Conservation (phyloP, 2,888 invertebrate genomes). For the Sphaeridia pumilis region DNA sequence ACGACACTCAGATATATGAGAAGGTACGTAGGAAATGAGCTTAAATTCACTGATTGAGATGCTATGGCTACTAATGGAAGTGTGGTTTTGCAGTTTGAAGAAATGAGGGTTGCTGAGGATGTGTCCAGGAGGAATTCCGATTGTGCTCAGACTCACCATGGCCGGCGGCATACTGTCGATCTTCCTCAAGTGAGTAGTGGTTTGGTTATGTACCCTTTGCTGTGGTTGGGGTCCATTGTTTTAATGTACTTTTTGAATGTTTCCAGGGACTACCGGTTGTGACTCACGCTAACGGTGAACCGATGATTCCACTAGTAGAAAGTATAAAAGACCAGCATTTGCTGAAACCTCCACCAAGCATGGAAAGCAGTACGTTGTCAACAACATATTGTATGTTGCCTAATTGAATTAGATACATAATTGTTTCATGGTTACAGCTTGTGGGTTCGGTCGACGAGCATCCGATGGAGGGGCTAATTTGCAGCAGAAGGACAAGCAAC, state of each 20-base stretch:
- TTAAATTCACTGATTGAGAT: too few relatives aligned
- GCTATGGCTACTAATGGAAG: too few relatives aligned
- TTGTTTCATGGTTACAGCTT: constrained; percentile 41
- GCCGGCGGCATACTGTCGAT: constrained; percentile 35
- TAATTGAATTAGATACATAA: neutral
- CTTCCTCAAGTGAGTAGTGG: constrained; percentile 30
- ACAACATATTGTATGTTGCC: neutral
- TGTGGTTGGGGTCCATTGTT: neutral
- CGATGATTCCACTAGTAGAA: constrained; percentile 31
- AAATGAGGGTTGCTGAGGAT: constrained; percentile 32
- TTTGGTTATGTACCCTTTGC: neutral
- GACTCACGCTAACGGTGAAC: constrained; percentile 23
- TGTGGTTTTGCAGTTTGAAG: constrained; percentile 29
- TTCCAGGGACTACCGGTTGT: constrained; percentile 33
- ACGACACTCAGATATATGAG: constrained; percentile 49
- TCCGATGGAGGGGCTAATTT: constrained; percentile 94
- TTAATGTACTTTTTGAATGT: neutral
- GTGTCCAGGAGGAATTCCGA: constrained; percentile 26
- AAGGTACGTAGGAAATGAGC: constrained; percentile 47
- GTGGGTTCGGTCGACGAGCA: constrained; percentile 76
- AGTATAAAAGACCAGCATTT: constrained; percentile 87
- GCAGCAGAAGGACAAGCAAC: constrained; percentile 42
- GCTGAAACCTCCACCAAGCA: constrained; percentile 80
- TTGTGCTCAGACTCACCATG: constrained; percentile 32
- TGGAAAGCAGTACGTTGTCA: constrained; percentile 54